phyloP scores from a whole-genome alignment of 1,140 invertebrate species.

The Drosophila hydei region DNA sequence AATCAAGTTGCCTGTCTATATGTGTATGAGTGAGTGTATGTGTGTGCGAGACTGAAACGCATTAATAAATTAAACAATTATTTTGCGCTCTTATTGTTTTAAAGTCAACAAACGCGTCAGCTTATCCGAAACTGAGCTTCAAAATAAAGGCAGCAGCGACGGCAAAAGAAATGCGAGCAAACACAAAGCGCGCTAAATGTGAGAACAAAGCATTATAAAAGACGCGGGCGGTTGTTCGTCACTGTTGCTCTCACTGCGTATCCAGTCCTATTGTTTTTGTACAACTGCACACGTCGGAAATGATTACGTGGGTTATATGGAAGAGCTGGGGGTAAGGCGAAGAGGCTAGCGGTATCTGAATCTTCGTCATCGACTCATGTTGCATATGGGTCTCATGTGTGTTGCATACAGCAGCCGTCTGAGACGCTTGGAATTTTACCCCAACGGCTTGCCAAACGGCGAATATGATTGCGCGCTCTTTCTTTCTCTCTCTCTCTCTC shows the following conservation, averaged over 20 bases:
- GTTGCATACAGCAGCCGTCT: conserved; percentile 62
- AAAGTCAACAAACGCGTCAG: conserved; percentile 55
- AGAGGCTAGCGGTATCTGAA: conserved; percentile 15
- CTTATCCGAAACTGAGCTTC: conserved; percentile 60
- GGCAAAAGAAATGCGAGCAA: conserved; percentile 58
- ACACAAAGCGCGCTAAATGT: conserved; percentile 72
- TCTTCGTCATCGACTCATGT: conserved; percentile 64
- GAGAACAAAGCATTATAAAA: conserved; percentile 49
- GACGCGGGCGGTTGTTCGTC: conserved; percentile 32
- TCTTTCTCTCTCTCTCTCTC: conserved; percentile 9
- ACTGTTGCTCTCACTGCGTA: conserved; percentile 2
- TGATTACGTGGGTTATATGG: conserved; percentile 53
- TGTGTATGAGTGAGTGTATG: conserved; percentile 4
- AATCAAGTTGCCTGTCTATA: conserved; percentile 35
- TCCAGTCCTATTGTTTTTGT: conserved; percentile 69
- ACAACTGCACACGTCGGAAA: conserved; percentile 72
- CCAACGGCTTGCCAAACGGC: conserved; percentile 15
- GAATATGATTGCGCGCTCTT: conserved; percentile 32
- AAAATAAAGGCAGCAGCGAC: conserved; percentile 16
- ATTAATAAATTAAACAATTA: conserved; percentile 66
- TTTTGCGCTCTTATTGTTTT: conserved; percentile 37
- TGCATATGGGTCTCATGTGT: conserved; percentile 72
- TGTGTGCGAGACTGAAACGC: conserved; percentile 40
- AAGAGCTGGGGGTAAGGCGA: background rate
- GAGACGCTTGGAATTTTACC: conserved; percentile 18